Evolutionary conservation across 2,113 vertebrate species (phyloP).

Genomic region (Albula goreensis): DNA sequence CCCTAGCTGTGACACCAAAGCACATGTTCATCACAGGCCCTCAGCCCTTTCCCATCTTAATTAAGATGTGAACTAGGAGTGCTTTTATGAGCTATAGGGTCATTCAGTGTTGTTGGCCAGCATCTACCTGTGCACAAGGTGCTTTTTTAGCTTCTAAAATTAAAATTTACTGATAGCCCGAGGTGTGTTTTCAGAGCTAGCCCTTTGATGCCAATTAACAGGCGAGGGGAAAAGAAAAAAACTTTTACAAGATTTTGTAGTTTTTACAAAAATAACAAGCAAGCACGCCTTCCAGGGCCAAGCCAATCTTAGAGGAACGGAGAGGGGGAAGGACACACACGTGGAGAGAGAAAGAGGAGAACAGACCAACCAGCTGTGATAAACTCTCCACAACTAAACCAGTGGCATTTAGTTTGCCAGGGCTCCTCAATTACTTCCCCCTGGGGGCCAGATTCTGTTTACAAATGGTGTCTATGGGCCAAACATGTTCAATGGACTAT

Average conservation of each 20-base stretch:
- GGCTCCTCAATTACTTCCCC: too few relatives aligned
- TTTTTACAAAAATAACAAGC: slow-evolving; percentile 13
- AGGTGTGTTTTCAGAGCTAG: slow-evolving; percentile 34
- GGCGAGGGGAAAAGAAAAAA: neutral
- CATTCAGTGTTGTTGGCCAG: slow-evolving; percentile 21
- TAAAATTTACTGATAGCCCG: slow-evolving; percentile 35
- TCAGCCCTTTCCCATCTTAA: slow-evolving; percentile 12
- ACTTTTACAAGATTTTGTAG: slow-evolving; percentile 19
- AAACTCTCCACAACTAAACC: neutral
- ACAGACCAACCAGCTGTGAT: too few relatives aligned
- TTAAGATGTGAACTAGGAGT: slow-evolving; percentile 21
- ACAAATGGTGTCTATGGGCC: too few relatives aligned
- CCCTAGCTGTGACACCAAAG: neutral
- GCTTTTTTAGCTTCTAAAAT: slow-evolving; percentile 33
- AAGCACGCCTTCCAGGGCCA: slow-evolving; percentile 14
- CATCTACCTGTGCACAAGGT: slow-evolving; percentile 25
- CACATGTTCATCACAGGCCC: neutral
- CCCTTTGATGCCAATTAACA: slow-evolving; percentile 47
- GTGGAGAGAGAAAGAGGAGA: neutral
- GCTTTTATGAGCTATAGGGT: slow-evolving; percentile 27
- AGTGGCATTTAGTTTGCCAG: too few relatives aligned
- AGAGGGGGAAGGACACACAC: neutral
- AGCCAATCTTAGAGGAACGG: neutral
- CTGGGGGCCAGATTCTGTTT: too few relatives aligned
- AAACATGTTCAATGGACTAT: too few relatives aligned